Evolutionary conservation across 2,888 invertebrate genomes (phyloP).

Genomic region (Ferdinandea cuprea): DNA sequence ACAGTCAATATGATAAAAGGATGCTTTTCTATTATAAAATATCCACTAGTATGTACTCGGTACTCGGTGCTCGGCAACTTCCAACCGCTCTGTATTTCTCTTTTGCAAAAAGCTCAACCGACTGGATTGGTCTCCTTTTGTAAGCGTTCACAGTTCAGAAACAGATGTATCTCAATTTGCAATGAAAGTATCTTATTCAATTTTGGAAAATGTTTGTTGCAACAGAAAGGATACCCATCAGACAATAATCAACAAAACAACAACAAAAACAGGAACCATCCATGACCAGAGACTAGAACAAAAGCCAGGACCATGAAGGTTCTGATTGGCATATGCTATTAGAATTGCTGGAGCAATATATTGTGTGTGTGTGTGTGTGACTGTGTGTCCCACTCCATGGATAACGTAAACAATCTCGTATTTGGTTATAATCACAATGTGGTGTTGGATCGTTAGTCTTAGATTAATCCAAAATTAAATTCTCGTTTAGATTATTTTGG

Average conservation of each 20-base stretch:
- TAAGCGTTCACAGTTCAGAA: conserved; percentile 56
- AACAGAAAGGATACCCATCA: conserved; percentile 10
- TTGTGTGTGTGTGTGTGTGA: conserved; percentile 5
- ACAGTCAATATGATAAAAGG: neutral
- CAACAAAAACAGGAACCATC: conserved; percentile 29
- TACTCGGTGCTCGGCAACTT: too few relatives aligned
- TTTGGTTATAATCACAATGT: conserved; percentile 71
- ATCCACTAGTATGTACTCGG: neutral
- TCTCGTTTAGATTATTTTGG: conserved; percentile 57
- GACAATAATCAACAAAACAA: conserved; percentile 8
- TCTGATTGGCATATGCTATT: conserved; percentile 71
- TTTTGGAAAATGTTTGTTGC: conserved; percentile 45
- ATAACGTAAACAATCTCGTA: conserved; percentile 58
- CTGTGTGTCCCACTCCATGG: neutral
- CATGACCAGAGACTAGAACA: conserved; percentile 29
- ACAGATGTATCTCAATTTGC: conserved; percentile 72
- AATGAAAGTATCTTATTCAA: conserved; percentile 70
- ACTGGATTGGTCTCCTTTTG: conserved; percentile 23
- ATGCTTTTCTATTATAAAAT: conserved; percentile 19
- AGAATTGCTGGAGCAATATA: conserved; percentile 43
- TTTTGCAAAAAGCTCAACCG: neutral
- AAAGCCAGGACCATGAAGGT: conserved; percentile 37
- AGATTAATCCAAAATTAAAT: conserved; percentile 70
- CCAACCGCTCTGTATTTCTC: too few relatives aligned
- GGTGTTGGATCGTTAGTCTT: conserved; percentile 70